These are phyloP conservation scores for Cryptops parisi DNA, from an alignment of 2,888 invertebrate genomes.

Conservation along the genomic window DNA sequence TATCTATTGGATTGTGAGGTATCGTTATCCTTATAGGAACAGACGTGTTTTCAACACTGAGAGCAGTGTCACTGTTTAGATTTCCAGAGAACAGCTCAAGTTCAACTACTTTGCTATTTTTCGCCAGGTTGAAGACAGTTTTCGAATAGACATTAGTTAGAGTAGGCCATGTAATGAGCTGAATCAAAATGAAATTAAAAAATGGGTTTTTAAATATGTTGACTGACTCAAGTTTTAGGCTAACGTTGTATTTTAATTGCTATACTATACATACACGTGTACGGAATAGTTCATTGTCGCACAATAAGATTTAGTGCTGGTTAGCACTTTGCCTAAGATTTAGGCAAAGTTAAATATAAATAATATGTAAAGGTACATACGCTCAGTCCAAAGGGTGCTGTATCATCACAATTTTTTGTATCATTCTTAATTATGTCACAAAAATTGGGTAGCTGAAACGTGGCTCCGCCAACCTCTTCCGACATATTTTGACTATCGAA, in stretches of 20 bases:
- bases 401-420: not conserved
- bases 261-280: too few species aligned
- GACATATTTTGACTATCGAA: not conserved
- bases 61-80: not conserved
- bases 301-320: too few species aligned
- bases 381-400: too few species aligned
- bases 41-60: not conserved
- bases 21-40: not conserved
- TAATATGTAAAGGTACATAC: too few species aligned
- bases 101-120: not conserved
- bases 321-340: too few species aligned
- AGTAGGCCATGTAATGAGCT: not conserved
- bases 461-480: not conserved
- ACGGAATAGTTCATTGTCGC: too few species aligned
- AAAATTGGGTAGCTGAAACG: not conserved
- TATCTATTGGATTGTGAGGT: not conserved
- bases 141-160: not conserved
- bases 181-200: too few species aligned
- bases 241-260: too few species aligned
- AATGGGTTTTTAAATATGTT: not conserved
- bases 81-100: not conserved
- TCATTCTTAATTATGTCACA: not conserved
- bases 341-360: too few species aligned
- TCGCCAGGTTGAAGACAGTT: not conserved
- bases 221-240: not conserved